phyloP scores from a whole-genome alignment of 2,888 invertebrate genomes.

The Parapristionchus giblindavisi region DNA sequence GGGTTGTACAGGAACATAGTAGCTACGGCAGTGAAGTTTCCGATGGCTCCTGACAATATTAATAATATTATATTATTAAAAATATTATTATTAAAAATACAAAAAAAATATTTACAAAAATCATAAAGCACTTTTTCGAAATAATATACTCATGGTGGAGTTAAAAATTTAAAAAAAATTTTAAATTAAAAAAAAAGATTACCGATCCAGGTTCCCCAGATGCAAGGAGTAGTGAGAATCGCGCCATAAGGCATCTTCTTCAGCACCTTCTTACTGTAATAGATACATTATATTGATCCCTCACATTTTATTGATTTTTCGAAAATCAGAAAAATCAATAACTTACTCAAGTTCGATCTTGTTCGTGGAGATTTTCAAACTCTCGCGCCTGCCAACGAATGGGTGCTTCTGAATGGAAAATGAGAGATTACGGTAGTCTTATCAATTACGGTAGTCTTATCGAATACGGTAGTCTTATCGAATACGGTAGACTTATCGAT shows the following conservation, averaged over 20 bases:
- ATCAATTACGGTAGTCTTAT: not conserved
- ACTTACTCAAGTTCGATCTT: conserved; percentile 43
- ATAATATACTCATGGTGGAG: too few species aligned
- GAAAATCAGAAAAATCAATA: not conserved
- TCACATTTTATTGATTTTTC: not conserved
- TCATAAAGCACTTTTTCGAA: too few species aligned
- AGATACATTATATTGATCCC: not conserved
- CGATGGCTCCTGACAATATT: conserved; percentile 60
- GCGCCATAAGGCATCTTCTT: conserved; percentile 51
- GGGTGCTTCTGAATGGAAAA: conserved; percentile 50
- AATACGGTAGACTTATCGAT: not conserved
- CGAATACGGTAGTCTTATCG: not conserved
- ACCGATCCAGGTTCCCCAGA: conserved; percentile 49
- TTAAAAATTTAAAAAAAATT: not conserved
- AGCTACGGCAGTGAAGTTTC: conserved; percentile 60
- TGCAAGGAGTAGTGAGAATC: conserved; percentile 53
- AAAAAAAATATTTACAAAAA: too few species aligned
- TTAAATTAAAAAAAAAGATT: too few species aligned
- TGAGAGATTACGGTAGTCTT: not conserved
- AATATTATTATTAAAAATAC: not conserved
- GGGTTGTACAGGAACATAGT: conserved; percentile 60
- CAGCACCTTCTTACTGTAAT: conserved; percentile 47
- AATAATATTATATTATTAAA: not conserved
- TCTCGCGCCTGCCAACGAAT: conserved; percentile 57
- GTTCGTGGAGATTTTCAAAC: conserved; percentile 57